A percentile compares a stretch with the other conserved stretches of the same genome.
phyloP scores from a whole-genome alignment of 2,888 invertebrate genomes.

The Melipona bicolor region DNA sequence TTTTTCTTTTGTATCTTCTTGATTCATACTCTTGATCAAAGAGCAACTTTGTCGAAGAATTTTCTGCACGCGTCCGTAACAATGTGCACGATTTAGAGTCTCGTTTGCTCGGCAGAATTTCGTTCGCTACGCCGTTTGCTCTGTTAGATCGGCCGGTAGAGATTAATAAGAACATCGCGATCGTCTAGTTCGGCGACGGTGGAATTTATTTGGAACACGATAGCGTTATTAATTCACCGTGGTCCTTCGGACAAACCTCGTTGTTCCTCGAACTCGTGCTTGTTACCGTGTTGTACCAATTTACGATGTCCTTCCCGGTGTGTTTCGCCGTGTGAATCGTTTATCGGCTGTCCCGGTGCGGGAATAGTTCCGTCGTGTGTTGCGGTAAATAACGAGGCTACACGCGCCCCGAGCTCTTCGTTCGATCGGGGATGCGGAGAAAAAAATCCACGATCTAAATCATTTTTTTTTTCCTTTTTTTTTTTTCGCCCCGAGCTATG shows the following conservation, averaged over 20 bases:
- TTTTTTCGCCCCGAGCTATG: background rate
- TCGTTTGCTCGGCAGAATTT: constrained; percentile 55
- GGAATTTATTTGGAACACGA: constrained; percentile 41
- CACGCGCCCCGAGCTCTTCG: constrained; percentile 8
- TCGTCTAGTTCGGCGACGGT: background rate
- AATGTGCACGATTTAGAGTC: constrained; percentile 50
- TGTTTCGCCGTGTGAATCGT: constrained; percentile 44
- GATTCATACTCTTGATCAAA: too few relatives aligned
- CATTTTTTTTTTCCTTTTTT: background rate
- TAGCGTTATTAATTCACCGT: constrained; percentile 41
- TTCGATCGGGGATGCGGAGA: background rate
- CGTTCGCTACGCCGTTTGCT: constrained; percentile 13
- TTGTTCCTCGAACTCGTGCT: constrained; percentile 37
- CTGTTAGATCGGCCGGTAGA: constrained; percentile 28
- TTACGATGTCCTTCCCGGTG: constrained; percentile 34
- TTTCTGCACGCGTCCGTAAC: background rate
- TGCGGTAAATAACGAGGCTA: constrained; percentile 40
- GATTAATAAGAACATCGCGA: constrained; percentile 55
- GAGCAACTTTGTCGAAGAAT: background rate
- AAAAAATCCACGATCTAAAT: constrained; percentile 23
- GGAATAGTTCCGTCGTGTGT: constrained; percentile 39
- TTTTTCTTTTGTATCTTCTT: background rate
- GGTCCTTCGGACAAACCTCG: constrained; percentile 5
- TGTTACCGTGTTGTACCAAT: constrained; percentile 49
- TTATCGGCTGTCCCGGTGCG: constrained; percentile 9